Evolutionary conservation across 2,888 invertebrate species (phyloP), one percentile per base, ranked within the genome.

Genomic region (Acronicta alni): DNA sequence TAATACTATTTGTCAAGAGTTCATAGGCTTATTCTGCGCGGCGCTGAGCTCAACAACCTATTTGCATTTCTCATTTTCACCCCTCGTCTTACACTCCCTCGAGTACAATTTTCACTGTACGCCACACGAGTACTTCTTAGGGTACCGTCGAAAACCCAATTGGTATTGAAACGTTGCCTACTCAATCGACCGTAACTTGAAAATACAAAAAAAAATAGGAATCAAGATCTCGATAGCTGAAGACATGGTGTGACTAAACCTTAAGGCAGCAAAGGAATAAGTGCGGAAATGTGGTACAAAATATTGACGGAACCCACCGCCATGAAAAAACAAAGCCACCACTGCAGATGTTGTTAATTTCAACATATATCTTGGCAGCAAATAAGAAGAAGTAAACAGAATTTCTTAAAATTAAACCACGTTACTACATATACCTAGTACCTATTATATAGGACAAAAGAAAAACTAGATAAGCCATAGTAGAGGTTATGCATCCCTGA

Each of bases 21-120:
- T 90, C 87, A 86, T 87, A 83, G 87, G 89, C 88, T 90, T 90
- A 89, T 88, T 88, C 83, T 78, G 79, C 73, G 80, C 79, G 80
- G 75, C 79, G 83, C 82, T 81, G 83, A 85, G 84, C 88, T 89
- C 88, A 87, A 87, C 88, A 86, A 84, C 86, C 83, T 89, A 92
- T 92, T 92, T 92, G 90, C 91, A 92, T 91, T 90, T 92, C 91
- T 91, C 91, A 92, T 92, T 91, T 92, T 86, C 89, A 82, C 88
- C 90, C 89, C 89, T 85, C 87, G 80, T 84, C 84, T 83, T 83
- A 82, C 80, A 80, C 75, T 88, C 89, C 85, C 88, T 76, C 72
- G 88, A 79, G 89, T 82, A 85, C 86, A 87, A 90, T 91, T 88
- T 89, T 85, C 88, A 85, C 83, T 86, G 76, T 74, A 75, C 83